These are phyloP conservation scores for Nothocercus julius DNA, from an alignment of 2,113 vertebrate genomes.

Conservation along the genomic window DNA sequence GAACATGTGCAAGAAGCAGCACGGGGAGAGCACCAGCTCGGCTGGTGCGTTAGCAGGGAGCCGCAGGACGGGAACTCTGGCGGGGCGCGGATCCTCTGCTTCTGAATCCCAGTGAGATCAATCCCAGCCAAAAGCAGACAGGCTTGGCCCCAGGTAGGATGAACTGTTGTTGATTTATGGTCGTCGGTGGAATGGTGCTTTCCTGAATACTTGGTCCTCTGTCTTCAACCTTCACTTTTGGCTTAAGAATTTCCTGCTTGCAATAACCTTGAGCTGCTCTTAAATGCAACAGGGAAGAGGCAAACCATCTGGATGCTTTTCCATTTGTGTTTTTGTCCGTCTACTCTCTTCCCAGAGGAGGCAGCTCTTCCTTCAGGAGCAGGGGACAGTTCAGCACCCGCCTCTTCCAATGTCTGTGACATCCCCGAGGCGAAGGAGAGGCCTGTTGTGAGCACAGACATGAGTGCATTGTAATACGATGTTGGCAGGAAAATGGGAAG, in stretches of 20 bases:
- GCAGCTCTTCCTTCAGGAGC: neutral
- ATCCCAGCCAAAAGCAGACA: neutral
- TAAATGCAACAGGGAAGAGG: neutral
- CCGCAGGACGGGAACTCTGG: accelerated
- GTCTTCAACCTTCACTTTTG: neutral
- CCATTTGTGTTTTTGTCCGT: neutral
- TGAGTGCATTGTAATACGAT: neutral
- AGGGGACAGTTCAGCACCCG: neutral
- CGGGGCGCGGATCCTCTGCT: neutral
- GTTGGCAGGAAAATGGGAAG: neutral
- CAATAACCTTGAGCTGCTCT: neutral
- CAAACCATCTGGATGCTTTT: conserved; percentile 17
- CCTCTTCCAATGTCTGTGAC: neutral
- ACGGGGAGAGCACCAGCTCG: neutral
- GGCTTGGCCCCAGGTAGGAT: neutral
- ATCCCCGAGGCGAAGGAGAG: neutral
- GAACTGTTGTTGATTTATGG: neutral
- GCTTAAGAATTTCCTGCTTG: conserved; percentile 31
- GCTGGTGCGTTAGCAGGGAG: neutral
- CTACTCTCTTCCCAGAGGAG: neutral
- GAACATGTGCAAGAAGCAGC: neutral
- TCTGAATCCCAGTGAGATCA: neutral
- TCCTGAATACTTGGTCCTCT: neutral
- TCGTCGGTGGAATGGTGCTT: accelerated
- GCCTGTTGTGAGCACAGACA: neutral